These are phyloP conservation scores for Acronicta psi DNA, from an alignment of 2,888 invertebrate genomes.

Conservation along the genomic window DNA sequence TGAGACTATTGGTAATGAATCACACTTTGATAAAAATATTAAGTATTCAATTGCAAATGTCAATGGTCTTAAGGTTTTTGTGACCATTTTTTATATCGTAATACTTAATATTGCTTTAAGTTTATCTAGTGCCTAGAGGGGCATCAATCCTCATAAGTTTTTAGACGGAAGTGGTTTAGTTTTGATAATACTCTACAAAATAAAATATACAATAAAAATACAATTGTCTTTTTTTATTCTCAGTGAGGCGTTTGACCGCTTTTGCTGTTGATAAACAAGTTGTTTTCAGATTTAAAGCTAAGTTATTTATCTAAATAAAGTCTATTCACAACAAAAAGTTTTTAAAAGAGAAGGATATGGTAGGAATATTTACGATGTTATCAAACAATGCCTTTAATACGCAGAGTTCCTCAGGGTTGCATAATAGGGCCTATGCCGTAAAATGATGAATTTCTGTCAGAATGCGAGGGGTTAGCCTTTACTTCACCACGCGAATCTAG, in stretches of 20 bases:
- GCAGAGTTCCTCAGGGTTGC: background rate
- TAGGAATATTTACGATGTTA: too few relatives aligned
- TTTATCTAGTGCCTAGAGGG: conserved; percentile 12
- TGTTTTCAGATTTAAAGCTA: too few relatives aligned
- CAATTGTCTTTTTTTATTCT: too few relatives aligned
- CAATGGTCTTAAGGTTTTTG: conserved; percentile 33
- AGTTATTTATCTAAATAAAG: too few relatives aligned
- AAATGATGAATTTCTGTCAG: background rate
- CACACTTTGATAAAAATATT: conserved; percentile 45
- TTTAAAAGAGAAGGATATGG: too few relatives aligned
- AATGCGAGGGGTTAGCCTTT: too few relatives aligned
- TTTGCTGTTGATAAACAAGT: too few relatives aligned
- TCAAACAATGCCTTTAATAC: background rate
- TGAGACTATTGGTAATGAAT: conserved; percentile 34
- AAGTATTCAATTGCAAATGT: conserved; percentile 45
- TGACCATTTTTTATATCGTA: conserved; percentile 24
- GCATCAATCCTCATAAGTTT: background rate
- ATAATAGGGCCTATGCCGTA: background rate
- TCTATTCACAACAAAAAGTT: too few relatives aligned
- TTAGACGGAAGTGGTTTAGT: background rate
- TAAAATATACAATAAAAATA: too few relatives aligned
- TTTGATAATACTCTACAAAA: background rate
- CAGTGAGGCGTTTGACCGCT: too few relatives aligned
- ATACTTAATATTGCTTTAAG: background rate
- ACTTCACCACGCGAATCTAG: too few relatives aligned